phyloP scores from a whole-genome alignment of 2,113 vertebrate genomes.

The Drymodes brunneopygia region DNA sequence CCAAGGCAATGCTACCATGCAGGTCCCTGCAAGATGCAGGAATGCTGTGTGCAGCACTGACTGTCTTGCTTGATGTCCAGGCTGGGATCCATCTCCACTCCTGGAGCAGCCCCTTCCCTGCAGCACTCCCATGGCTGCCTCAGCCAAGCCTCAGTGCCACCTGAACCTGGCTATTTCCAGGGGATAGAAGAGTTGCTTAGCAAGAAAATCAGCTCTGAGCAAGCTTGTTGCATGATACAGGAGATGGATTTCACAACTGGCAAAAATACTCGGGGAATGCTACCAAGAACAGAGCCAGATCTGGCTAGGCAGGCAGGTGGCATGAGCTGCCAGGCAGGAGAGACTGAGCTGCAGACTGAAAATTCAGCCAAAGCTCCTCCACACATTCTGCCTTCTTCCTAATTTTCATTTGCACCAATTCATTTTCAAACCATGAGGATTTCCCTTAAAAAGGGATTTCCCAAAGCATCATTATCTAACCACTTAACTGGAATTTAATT shows the following conservation, averaged over 20 bases:
- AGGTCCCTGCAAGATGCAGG: neutral
- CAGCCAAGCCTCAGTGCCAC: neutral
- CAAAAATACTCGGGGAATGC: neutral
- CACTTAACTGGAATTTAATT: neutral
- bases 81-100: neutral
- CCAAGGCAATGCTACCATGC: neutral
- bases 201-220: neutral
- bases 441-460: neutral
- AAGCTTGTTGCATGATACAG: neutral
- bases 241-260: neutral
- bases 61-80: neutral
- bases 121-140: fast-evolving
- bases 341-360: neutral
- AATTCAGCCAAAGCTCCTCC: neutral
- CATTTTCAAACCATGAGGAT: neutral
- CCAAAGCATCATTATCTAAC: neutral
- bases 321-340: neutral
- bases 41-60: neutral
- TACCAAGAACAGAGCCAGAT: neutral
- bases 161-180: neutral
- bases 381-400: neutral
- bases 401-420: neutral
- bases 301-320: neutral
- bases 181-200: neutral
- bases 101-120: neutral